These are phyloP conservation scores for Erebia aethiops DNA, from an alignment of 2,888 invertebrate species.

Conservation along the genomic window DNA sequence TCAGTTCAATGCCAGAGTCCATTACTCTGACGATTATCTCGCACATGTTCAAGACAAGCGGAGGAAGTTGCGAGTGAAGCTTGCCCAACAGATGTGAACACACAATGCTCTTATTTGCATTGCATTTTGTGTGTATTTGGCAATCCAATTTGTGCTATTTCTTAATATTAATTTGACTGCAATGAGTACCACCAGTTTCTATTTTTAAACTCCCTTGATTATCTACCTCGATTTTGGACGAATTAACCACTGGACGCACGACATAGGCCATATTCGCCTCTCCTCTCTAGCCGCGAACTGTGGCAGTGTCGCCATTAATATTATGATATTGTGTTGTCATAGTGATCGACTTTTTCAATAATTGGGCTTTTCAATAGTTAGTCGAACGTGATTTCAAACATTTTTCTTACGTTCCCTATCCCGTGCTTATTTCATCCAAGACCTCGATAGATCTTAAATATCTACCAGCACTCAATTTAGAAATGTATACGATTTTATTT, in stretches of 20 bases:
- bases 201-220: background rate
- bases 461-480: background rate
- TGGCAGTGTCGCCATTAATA: too few species aligned
- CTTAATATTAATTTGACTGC: too few species aligned
- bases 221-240: too few species aligned
- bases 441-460: background rate
- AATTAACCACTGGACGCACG: too few species aligned
- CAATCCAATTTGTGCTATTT: background rate
- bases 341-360: too few species aligned
- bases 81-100: slow-evolving; percentile 34
- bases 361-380: too few species aligned
- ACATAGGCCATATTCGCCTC: too few species aligned
- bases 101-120: slow-evolving; percentile 26
- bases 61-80: slow-evolving; percentile 32
- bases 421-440: too few species aligned
- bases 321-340: too few species aligned
- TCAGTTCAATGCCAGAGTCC: slow-evolving; percentile 19
- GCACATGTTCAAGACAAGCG: slow-evolving; percentile 31
- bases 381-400: background rate
- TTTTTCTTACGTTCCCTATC: background rate
- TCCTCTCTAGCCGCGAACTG: too few species aligned
- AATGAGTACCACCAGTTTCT: background rate
- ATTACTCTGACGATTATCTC: slow-evolving; percentile 21
- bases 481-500: background rate
- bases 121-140: slow-evolving; percentile 3